Base-by-base conservation (phyloP, 2,113 vertebrate genomes). In the Physeter macrocephalus region DNA sequence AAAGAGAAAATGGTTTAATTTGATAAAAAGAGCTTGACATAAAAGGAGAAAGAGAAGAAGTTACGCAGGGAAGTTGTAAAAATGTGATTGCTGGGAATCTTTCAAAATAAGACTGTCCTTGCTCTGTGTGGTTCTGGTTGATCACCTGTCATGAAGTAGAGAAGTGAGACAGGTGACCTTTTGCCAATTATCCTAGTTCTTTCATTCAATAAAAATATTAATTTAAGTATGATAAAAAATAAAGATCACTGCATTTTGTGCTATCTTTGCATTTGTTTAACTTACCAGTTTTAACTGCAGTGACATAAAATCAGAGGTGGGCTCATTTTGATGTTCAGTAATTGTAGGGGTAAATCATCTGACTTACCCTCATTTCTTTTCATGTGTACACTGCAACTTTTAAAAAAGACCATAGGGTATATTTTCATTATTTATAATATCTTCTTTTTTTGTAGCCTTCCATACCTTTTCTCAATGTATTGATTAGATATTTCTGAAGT, bases 401-500 rank as follows among this genome's bases (percentile, higher is more conserved):
- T 93, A 74, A 77, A 95, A 96, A 88, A 91, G 84, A 93, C 59
- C 59, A 86, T 66, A 88, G 82, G 69, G 74, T 11, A 64, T 87
- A 78, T 75, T 97, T 94, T 34, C 21, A 67, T 77, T 93, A 75
- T 93, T 97, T 97, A 41, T 72, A 93, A 92, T 10, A 21, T 49
- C 95, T 98, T 46, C 90, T 98, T 39, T 93, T 74, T 34, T 78
- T 96, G 80, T 75, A 66, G 17, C 15, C 97, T 96, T 96, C 43
- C 61, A 86, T 62, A 31, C 34, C 95, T 72, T 97, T 97, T 96
- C 96, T 96, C 67, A 81, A 43, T 59, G 92, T 93, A 41, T 6
- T 96, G 95, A 4, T 93, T n/a, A 92, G 21, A 71, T 72, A 75
- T 90, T 88, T 75, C 64, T 95, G 27, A 96, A 77, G 9, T 90